phyloP scores from a whole-genome alignment of 2,797 vertebrate species.

The Eidolon dupreanum region DNA sequence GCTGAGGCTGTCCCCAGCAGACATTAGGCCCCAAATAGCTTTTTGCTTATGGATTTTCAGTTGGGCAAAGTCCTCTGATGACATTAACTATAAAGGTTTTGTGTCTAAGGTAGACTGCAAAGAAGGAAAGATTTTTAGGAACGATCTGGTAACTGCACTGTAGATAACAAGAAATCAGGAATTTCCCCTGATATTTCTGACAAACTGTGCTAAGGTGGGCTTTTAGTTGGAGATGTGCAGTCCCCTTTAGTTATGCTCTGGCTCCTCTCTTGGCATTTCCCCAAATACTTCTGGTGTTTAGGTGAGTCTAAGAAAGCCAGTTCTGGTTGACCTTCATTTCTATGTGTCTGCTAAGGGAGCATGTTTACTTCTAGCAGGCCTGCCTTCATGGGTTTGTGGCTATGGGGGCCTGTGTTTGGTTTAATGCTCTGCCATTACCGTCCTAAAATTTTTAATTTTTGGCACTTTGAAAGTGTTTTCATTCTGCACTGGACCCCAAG shows the following conservation, averaged over 20 bases:
- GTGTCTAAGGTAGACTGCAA: neutral
- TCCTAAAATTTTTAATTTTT: neutral
- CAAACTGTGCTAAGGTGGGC: neutral
- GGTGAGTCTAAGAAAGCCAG: neutral
- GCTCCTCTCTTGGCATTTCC: neutral
- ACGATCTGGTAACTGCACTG: neutral
- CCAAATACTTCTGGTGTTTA: neutral
- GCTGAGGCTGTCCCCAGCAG: neutral
- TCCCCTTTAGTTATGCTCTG: neutral
- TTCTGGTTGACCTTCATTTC: neutral
- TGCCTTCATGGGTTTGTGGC: neutral
- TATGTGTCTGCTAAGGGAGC: neutral
- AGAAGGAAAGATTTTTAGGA: neutral
- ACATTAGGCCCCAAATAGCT: neutral
- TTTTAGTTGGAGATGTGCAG: neutral
- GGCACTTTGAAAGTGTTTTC: neutral
- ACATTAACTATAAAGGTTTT: neutral
- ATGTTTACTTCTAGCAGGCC: neutral
- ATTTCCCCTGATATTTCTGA: neutral
- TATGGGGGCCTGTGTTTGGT: rapidly evolving
- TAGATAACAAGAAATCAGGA: neutral
- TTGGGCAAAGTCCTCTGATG: neutral
- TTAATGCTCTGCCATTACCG: neutral
- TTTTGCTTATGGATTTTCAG: neutral
- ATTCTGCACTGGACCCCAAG: neutral